Evolutionary conservation across 2,888 invertebrate species (phyloP), one percentile per base, ranked within the genome.

Genomic region (Sarcophaga variegata): DNA sequence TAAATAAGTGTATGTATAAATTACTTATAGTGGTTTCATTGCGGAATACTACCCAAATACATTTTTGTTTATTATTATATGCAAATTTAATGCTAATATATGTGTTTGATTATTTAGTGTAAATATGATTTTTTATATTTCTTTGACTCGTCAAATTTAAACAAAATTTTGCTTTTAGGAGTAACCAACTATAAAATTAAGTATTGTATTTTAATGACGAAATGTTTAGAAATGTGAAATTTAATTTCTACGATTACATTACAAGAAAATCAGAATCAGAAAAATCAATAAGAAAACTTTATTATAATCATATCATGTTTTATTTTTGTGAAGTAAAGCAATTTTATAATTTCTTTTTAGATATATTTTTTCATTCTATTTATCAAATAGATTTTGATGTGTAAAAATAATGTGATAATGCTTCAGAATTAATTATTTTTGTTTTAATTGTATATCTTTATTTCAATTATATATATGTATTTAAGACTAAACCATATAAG

Each of bases 31-130:
- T 71, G 70, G 54, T 54, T 37, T 54, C 74, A 66, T 67, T 74
- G 17, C 59, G 75, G 54, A 76, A 54, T 76, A 69, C 75, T 81
- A 81, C 63, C 62, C 72, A 59, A 71, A 71, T 71, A 71, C 25
- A 71, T 6, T 54, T 54, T 54, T 54, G 1, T 25, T 54, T 72
- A 60, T 60, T 59, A 27, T 60, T 12, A 20, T 72, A n/a, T 60
- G 6, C 37, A 60, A 17, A 14, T 54, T 17, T 54, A 54, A 54
- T 71, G 11, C 17, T 25, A 63, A n/a, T 54, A 12, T 60, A 59
- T 59, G 37, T 67, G 11, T 60, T 37, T 67, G 1, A 62, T 62
- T 62, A 62, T 62, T n/a, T 62, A 62, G n/a, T 77, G 20, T 60
- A 6, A 67, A 59, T 22, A 14, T 62, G 14, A 37, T 37, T 37